Evolutionary conservation across 2,888 invertebrate genomes (phyloP), one percentile per base, ranked within the genome.

Genomic region (Polydrusus pterygomalis): DNA sequence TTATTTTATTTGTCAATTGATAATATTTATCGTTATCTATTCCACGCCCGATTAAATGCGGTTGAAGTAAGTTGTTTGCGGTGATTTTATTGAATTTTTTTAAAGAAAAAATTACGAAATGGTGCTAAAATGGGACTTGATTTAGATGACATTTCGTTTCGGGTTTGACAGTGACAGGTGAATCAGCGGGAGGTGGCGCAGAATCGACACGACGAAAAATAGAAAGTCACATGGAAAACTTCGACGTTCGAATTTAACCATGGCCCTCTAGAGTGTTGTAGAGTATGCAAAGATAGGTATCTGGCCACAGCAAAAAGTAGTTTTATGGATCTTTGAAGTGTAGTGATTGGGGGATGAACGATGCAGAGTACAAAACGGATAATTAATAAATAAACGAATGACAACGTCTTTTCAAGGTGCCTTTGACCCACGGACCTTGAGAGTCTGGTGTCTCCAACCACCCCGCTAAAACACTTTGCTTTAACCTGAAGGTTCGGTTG

Each of bases 21-120:
- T 67, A 67, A 67, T 54, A 54, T 51, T 64, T 40, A 67, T 67
- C 67, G 51, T 54, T 67, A 67, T 67, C 67, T 25, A 7, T 64
- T 30, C 45, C 34, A 47, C 47, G 49, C 64, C 51, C 51, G 51
- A 67, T 34, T 34, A 17, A 67, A 38, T n/a, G 17, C 67, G 54
- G 34, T 54, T 54, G 18, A 7, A 51, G 13, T 54, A 38, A 25
- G 51, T 34, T 45, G 20, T 45, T 67, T 54, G 67, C 20, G 67
- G 51, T 40, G 67, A 54, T 67, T 34, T 67, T 51, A 60, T 38
- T 60, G 5, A 34, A 60, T 60, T 60, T 60, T 60, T 60, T 60
- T 18, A 60, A 60, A 60, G 38, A 38, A 60, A 60, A 60, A 10
- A 11, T 60, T 18, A 38, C 38, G 38, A 38, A 60, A 60, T 13